phyloP scores from a whole-genome alignment of 2,888 invertebrate species.

The Sinodicranocentrus sp. region DNA sequence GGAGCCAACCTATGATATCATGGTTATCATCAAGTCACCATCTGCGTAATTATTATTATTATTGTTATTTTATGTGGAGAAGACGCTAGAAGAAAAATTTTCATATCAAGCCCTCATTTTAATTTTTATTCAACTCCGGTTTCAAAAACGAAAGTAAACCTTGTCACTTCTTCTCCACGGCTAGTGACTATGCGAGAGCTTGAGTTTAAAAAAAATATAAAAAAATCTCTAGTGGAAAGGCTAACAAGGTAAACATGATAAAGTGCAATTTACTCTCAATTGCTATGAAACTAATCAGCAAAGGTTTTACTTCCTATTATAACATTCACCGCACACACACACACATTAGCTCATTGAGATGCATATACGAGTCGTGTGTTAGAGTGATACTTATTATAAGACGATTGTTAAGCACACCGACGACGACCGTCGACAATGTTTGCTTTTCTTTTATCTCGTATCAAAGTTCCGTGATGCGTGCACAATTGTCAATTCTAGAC shows the following conservation, averaged over 20 bases:
- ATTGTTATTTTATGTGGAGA: too few relatives aligned
- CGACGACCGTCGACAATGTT: neutral
- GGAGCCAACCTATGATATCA: neutral
- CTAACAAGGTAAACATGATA: neutral
- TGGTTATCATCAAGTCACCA: neutral
- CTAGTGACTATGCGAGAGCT: too few relatives aligned
- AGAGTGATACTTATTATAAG: neutral
- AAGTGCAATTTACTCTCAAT: neutral
- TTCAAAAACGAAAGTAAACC: conserved; percentile 13
- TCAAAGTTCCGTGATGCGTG: conserved; percentile 41
- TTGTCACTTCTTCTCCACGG: too few relatives aligned
- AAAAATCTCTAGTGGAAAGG: neutral
- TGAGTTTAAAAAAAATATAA: too few relatives aligned
- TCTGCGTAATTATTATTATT: too few relatives aligned
- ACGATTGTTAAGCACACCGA: neutral
- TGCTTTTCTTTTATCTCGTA: conserved; percentile 14
- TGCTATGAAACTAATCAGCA: neutral
- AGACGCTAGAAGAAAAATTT: neutral
- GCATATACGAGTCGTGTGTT: too few relatives aligned
- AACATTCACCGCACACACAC: conserved; percentile 30
- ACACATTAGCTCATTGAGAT: too few relatives aligned
- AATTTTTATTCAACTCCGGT: neutral
- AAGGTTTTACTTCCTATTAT: conserved; percentile 27
- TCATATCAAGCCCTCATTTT: neutral
- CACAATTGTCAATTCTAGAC: conserved; percentile 40